Conservation (phyloP, 2,113 vertebrate genomes). For the Lynx canadensis region DNA sequence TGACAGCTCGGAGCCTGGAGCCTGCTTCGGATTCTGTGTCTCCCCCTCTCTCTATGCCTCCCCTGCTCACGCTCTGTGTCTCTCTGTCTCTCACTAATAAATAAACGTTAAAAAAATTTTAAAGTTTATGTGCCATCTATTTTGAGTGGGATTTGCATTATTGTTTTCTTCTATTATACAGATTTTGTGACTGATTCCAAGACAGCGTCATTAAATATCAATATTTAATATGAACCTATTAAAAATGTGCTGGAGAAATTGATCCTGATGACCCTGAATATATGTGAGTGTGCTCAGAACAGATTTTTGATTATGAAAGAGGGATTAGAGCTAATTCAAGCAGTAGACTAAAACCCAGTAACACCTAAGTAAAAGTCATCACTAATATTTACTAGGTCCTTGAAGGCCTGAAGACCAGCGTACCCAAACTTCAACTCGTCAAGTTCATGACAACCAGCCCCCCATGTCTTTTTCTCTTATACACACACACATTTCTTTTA, state of each 20-base stretch:
- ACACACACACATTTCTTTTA: too few species aligned
- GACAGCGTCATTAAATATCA: background rate
- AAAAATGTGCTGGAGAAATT: background rate
- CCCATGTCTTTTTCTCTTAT: background rate
- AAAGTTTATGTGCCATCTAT: background rate
- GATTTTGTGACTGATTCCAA: background rate
- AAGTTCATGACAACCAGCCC: background rate
- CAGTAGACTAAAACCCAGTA: background rate
- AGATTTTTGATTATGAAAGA: background rate
- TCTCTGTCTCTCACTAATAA: too few species aligned
- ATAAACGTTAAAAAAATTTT: background rate
- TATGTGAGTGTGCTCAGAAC: background rate
- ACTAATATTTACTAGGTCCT: background rate
- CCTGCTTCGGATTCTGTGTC: too few species aligned
- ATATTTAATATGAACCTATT: background rate
- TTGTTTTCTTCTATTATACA: background rate
- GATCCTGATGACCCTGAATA: background rate
- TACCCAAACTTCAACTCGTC: background rate
- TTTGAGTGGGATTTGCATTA: background rate
- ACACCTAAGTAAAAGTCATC: background rate
- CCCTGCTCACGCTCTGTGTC: too few species aligned
- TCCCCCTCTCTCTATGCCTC: too few species aligned
- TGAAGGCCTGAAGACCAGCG: background rate
- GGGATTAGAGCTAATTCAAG: background rate
- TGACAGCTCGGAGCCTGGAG: too few species aligned